Percentiles rank a stretch among this genome's conserved stretches.
These are phyloP conservation scores for Anthonomus grandis DNA, from an alignment of 1,140 invertebrate species.

Conservation along the genomic window DNA sequence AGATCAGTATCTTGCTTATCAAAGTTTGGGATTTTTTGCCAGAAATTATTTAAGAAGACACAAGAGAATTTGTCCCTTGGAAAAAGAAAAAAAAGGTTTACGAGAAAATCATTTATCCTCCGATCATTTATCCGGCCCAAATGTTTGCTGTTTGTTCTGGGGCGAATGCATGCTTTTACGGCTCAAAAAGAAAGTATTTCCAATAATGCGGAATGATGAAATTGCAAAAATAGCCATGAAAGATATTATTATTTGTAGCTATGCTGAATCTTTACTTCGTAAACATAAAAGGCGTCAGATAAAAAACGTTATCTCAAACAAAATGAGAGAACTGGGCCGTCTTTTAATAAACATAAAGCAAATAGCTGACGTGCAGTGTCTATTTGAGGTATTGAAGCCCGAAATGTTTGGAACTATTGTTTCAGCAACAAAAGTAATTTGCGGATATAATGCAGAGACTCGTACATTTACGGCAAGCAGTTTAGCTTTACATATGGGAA, in stretches of 20 bases:
- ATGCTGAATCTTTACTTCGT: constrained; percentile 26
- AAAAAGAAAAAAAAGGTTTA: neutral
- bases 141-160: constrained; percentile 20
- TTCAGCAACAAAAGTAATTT: constrained; percentile 23
- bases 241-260: constrained; percentile 29
- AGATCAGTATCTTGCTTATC: constrained; percentile 20
- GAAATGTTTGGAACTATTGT: constrained; percentile 30
- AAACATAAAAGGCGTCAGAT: constrained; percentile 34
- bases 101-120: constrained; percentile 23
- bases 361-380: neutral
- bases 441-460: constrained; percentile 21
- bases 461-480: constrained; percentile 26
- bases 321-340: constrained; percentile 30
- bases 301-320: constrained; percentile 28
- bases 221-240: constrained; percentile 23
- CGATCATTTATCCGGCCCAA: too few relatives aligned
- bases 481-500: constrained; percentile 31
- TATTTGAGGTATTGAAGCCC: constrained; percentile 26
- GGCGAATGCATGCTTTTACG: constrained; percentile 14
- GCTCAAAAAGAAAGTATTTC: constrained; percentile 27
- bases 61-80: constrained; percentile 15
- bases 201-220: constrained; percentile 23
- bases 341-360: constrained; percentile 23
- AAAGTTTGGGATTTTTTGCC: constrained; percentile 16
- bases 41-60: constrained; percentile 24